Conservation (phyloP, 1,140 invertebrate genomes). For the Atopsyche davidsoni region DNA sequence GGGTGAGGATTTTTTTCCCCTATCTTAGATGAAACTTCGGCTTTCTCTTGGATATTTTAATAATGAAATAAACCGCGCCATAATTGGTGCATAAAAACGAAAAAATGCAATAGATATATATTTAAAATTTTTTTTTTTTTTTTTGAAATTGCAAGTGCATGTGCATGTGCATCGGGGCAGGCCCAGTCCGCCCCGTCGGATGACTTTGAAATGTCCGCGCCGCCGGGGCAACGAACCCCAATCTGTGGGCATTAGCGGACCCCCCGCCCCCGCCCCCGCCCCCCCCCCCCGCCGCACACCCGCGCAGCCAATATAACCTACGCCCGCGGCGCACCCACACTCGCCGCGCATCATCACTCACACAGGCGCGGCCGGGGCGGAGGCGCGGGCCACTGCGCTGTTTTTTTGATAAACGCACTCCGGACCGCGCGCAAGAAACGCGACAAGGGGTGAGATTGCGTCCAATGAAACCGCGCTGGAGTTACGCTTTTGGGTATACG, state of each 20-base stretch:
- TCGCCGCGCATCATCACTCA: slow-evolving; percentile 9
- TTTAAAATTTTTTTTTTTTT: neutral
- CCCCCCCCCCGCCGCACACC: slow-evolving; percentile 9
- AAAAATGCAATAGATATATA: neutral
- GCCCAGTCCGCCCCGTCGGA: slow-evolving; percentile 34
- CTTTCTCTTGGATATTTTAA: no score
- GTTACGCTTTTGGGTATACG: no score
- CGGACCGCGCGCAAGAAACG: neutral
- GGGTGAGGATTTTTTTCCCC: no score
- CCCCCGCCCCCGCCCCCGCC: slow-evolving; percentile 27
- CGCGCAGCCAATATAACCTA: neutral
- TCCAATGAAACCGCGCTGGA: no score
- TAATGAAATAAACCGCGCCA: no score
- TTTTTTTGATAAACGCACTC: neutral
- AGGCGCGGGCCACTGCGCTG: neutral
- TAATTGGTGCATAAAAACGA: no score
- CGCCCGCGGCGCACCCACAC: neutral
- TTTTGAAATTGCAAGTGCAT: no score
- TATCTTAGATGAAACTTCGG: no score
- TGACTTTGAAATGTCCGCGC: slow-evolving; percentile 47
- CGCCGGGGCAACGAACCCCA: slow-evolving; percentile 48
- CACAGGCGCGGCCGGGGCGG: slow-evolving; percentile 9
- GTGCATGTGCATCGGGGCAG: no score
- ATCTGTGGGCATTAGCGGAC: slow-evolving; percentile 52
- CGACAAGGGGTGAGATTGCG: no score